Percentiles rank a stretch among this genome's conserved stretches.
Conservation (phyloP, 2,113 vertebrate genomes). For the Xiphorhynchus elegans region DNA sequence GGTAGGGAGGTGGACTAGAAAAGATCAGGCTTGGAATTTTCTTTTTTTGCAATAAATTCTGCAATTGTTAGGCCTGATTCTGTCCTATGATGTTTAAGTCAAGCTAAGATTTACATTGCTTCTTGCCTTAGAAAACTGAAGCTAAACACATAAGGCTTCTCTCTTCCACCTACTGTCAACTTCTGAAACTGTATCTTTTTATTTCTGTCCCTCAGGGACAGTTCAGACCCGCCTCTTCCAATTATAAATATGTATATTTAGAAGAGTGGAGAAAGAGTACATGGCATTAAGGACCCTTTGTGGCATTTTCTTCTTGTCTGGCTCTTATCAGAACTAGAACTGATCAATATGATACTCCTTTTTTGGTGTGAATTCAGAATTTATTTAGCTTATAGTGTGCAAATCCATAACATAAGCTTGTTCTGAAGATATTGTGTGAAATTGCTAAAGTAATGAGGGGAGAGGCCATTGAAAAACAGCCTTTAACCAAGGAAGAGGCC, state of each 20-base stretch:
- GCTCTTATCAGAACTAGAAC: neutral
- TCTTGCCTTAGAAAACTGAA: neutral
- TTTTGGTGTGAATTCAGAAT: neutral
- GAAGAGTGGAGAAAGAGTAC: neutral
- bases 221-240: neutral
- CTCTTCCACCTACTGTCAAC: neutral
- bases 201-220: neutral
- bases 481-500: neutral
- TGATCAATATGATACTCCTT: neutral
- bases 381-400: neutral
- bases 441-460: neutral
- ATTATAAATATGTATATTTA: neutral
- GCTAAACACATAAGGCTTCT: neutral
- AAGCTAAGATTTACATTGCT: neutral
- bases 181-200: neutral
- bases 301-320: neutral
- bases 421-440: neutral
- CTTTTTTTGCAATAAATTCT: neutral
- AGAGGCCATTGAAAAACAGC: neutral
- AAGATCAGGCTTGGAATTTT: neutral
- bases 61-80: neutral
- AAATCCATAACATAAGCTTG: neutral
- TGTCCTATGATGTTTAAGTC: neutral
- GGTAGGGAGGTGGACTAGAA: slow-evolving; percentile 15
- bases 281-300: neutral